Percentiles rank a stretch among this genome's conserved stretches.
Conservation (phyloP, 2,113 vertebrate species). For the Zootoca vivipara region DNA sequence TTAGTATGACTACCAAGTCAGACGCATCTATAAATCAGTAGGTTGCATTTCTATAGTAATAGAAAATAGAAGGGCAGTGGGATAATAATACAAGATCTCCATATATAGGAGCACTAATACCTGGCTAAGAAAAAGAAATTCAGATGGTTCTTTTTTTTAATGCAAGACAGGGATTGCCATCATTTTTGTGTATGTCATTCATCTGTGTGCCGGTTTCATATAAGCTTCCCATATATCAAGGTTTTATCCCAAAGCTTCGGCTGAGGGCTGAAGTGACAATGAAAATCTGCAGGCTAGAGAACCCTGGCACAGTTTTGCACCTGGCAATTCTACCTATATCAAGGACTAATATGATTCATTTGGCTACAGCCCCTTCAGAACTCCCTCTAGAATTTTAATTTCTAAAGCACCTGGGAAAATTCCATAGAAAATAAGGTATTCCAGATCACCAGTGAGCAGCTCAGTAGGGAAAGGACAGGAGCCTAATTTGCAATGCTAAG, state of each 20-base stretch:
- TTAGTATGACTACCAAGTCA: neutral
- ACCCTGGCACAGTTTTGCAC: neutral
- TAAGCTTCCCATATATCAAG: slow-evolving; percentile 4
- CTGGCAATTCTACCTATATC: slow-evolving; percentile 6
- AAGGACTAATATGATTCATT: slow-evolving; percentile 27
- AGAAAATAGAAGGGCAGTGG: neutral
- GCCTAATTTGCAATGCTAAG: slow-evolving; percentile 35
- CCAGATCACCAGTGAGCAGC: slow-evolving; percentile 2
- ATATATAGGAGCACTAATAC: neutral
- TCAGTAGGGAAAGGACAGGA: slow-evolving; percentile 39
- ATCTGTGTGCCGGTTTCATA: neutral
- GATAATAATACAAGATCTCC: neutral
- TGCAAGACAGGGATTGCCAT: neutral
- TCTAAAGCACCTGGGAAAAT: slow-evolving; percentile 26
- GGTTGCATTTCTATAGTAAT: slow-evolving; percentile 31
- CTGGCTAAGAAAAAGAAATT: neutral
- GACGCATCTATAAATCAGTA: slow-evolving; percentile 16
- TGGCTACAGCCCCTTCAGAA: slow-evolving; percentile 28
- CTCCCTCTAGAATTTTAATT: slow-evolving; percentile 36
- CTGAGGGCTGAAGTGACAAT: neutral
- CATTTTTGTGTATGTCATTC: neutral
- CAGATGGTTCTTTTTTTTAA: neutral
- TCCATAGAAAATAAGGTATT: slow-evolving; percentile 7
- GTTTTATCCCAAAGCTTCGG: slow-evolving; percentile 4
- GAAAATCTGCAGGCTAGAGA: neutral